Conservation (phyloP, 35 echinoderm and acorn worm genomes). For the Chiridota heheva region DNA sequence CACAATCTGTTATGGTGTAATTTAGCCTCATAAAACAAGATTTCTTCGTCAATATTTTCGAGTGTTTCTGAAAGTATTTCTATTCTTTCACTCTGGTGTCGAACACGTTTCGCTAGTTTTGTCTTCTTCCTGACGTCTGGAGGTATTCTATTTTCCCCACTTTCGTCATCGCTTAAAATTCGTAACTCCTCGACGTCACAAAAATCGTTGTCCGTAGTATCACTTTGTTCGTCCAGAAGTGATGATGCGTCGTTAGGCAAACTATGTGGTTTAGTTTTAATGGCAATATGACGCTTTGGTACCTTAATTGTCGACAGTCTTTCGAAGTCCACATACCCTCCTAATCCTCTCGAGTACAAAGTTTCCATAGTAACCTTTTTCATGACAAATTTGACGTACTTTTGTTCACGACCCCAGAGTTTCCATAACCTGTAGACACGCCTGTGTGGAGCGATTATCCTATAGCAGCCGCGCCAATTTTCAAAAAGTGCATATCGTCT, state of each 20-base stretch:
- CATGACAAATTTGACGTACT: constrained; percentile 38
- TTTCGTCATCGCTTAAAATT: no score
- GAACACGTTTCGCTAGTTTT: constrained; percentile 13
- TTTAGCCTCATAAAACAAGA: constrained; percentile 42
- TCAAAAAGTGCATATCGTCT: constrained; percentile 46
- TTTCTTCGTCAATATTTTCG: constrained; percentile 39
- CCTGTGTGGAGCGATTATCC: constrained; percentile 37
- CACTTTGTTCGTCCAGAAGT: neutral
- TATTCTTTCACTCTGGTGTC: constrained; percentile 19
- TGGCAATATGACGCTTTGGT: constrained; percentile 40
- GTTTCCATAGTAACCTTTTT: constrained; percentile 56
- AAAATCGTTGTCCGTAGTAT: neutral
- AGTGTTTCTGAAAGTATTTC: constrained; percentile 11
- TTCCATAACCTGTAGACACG: constrained; percentile 47
- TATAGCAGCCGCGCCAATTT: constrained; percentile 46
- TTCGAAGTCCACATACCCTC: constrained; percentile 41
- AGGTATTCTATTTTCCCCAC: neutral
- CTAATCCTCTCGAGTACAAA: constrained; percentile 19
- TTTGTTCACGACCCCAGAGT: constrained; percentile 39
- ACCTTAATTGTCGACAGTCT: constrained; percentile 34
- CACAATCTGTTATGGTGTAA: constrained; percentile 16
- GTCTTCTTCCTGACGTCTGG: neutral
- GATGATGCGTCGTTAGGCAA: neutral
- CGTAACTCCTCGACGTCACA: neutral
- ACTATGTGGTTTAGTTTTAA: constrained; percentile 15